phyloP scores from a whole-genome alignment of 2,888 invertebrate genomes.

The Alentia gelatinosa region DNA sequence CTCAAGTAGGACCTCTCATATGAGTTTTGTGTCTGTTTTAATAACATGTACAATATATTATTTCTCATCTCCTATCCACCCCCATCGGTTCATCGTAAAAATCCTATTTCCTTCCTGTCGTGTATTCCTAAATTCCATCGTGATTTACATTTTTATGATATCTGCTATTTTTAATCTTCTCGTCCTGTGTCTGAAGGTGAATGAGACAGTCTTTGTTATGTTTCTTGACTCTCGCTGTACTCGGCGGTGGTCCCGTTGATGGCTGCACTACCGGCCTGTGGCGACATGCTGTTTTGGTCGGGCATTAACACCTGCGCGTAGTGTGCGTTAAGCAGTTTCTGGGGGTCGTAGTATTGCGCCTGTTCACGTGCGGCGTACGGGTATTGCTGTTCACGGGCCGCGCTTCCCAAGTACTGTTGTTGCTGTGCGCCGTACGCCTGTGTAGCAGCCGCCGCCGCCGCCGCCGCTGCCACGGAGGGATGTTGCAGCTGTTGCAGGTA shows the following conservation, averaged over 20 bases:
- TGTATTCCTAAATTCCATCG: background rate
- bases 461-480: background rate
- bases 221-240: background rate
- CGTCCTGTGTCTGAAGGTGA: background rate
- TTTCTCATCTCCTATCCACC: too few relatives aligned
- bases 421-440: background rate
- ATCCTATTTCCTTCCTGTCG: background rate
- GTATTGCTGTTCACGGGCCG: background rate
- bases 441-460: background rate
- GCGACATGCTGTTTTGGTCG: conserved; percentile 1
- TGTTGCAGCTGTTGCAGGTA: conserved; percentile 38
- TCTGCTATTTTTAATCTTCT: background rate
- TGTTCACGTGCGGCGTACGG: background rate
- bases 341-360: background rate
- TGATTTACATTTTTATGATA: background rate
- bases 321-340: conserved; percentile 42
- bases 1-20: too few relatives aligned
- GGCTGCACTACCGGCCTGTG: background rate
- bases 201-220: background rate
- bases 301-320: conserved; percentile 24
- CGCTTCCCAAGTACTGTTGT: background rate
- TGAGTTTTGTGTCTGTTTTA: too few relatives aligned
- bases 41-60: too few relatives aligned
- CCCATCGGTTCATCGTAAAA: too few relatives aligned
- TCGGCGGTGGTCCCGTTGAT: conserved; percentile 1